These are phyloP conservation scores for Paedocypris micromegethes DNA, from an alignment of 2,797 vertebrate species.

Conservation along the genomic window DNA sequence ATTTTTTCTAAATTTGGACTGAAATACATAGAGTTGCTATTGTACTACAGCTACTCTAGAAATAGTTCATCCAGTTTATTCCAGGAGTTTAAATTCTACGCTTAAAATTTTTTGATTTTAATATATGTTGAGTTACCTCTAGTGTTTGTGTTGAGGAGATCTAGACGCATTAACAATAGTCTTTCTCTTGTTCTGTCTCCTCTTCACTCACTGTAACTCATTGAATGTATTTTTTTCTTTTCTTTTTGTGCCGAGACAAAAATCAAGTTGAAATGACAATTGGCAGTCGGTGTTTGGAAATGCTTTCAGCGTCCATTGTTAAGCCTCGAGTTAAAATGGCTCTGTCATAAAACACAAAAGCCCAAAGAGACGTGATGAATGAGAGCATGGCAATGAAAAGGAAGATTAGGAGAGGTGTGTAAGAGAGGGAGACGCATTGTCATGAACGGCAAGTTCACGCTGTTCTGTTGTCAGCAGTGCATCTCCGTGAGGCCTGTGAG, in stretches of 20 bases:
- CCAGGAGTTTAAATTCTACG: no score
- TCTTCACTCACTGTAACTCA: not conserved
- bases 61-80: no score
- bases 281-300: constrained; percentile 44
- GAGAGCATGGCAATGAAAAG: constrained; percentile 21
- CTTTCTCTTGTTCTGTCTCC: constrained; percentile 17
- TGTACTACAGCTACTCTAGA: no score
- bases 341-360: constrained; percentile 19
- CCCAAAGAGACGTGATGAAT: constrained; percentile 10
- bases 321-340: constrained; percentile 14
- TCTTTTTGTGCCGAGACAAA: constrained; percentile 16
- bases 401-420: constrained; percentile 24
- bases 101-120: not conserved
- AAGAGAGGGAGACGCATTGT: constrained; percentile 43
- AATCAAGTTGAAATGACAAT: constrained; percentile 25
- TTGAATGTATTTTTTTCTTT: no score
- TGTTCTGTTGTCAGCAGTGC: constrained; percentile 55
- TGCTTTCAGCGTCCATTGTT: constrained; percentile 42
- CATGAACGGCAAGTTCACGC: constrained; percentile 7
- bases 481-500: constrained; percentile 51
- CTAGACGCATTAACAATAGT: constrained; percentile 28
- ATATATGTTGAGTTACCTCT: not conserved
- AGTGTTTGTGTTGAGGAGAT: constrained; percentile 10
- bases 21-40: no score
- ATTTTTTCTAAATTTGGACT: no score